Evolutionary conservation across 2,113 vertebrate genomes (phyloP).

Genomic region (Nymphicus hollandicus): DNA sequence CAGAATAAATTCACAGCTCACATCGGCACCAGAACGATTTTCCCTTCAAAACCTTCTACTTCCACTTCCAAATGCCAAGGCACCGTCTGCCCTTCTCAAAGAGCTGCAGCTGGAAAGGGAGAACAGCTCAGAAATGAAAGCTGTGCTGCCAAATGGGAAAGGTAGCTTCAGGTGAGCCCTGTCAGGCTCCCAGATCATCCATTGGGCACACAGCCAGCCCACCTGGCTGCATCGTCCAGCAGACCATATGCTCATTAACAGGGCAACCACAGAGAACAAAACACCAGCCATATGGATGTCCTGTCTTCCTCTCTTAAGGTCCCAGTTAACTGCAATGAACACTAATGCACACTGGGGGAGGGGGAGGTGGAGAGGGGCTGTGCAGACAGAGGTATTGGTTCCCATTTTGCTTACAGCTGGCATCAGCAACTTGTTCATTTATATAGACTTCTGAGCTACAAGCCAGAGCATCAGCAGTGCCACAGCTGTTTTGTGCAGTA

Average conservation of each 20-base stretch:
- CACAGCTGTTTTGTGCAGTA: background rate
- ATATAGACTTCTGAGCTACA: background rate
- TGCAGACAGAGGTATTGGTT: background rate
- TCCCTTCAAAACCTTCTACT: background rate
- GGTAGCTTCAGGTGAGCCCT: background rate
- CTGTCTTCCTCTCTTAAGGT: background rate
- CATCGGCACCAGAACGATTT: background rate
- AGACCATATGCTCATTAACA: background rate
- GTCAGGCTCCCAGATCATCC: background rate
- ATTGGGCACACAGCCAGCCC: accelerated
- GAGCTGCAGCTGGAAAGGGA: background rate
- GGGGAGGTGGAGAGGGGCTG: background rate
- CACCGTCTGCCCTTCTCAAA: background rate
- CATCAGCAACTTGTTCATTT: background rate
- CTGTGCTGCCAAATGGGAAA: background rate
- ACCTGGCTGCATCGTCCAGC: accelerated
- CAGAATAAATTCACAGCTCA: background rate
- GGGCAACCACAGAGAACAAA: background rate
- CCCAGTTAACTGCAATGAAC: background rate
- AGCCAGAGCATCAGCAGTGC: background rate
- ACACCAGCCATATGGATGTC: background rate
- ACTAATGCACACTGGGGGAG: background rate
- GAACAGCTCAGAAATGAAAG: background rate
- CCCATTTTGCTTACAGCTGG: background rate
- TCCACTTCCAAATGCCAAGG: background rate